A percentile compares a stretch with the other conserved stretches of the same genome.
Evolutionary conservation across 2,113 vertebrate genomes (phyloP).

Genomic region (Varanus salvator): DNA sequence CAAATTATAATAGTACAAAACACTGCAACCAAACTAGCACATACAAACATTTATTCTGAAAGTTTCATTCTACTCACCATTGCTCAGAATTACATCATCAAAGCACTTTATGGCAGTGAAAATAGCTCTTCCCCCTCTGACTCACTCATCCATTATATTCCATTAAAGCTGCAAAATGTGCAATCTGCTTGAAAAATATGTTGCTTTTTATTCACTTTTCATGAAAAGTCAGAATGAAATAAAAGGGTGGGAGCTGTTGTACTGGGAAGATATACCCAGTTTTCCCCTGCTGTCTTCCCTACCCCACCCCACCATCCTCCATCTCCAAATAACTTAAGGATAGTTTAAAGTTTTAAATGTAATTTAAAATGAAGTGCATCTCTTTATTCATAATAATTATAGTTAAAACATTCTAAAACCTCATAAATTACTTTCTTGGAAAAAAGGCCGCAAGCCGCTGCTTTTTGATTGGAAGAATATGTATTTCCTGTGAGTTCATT

Average conservation of each 20-base stretch:
- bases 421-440: conserved; percentile 91
- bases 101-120: conserved; percentile 87
- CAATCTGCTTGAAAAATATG: conserved; percentile 87
- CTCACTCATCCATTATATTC: conserved; percentile 81
- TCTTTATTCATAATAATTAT: conserved; percentile 75
- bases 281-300: conserved; percentile 61
- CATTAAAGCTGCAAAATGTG: conserved; percentile 90
- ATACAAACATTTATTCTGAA: conserved; percentile 89
- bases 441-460: conserved; percentile 95
- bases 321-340: conserved; percentile 84
- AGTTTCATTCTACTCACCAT: conserved; percentile 77
- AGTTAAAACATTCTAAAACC: conserved; percentile 79
- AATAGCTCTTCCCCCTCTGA: conserved; percentile 83
- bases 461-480: conserved; percentile 98
- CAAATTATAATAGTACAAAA: conserved; percentile 63
- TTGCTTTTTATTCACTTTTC: conserved; percentile 83
- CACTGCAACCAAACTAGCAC: conserved; percentile 73
- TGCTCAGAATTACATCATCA: conserved; percentile 86
- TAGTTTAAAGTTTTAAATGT: conserved; percentile 82
- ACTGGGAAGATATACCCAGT: conserved; percentile 74
- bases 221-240: conserved; percentile 81
- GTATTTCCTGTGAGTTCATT: conserved; percentile 98
- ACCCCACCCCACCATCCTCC: conserved; percentile 46
- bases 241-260: conserved; percentile 56
- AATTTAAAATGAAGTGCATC: conserved; percentile 82